These are phyloP conservation scores for Triplophysa dalaica DNA, from an alignment of 2,113 vertebrate genomes.

Conservation along the genomic window DNA sequence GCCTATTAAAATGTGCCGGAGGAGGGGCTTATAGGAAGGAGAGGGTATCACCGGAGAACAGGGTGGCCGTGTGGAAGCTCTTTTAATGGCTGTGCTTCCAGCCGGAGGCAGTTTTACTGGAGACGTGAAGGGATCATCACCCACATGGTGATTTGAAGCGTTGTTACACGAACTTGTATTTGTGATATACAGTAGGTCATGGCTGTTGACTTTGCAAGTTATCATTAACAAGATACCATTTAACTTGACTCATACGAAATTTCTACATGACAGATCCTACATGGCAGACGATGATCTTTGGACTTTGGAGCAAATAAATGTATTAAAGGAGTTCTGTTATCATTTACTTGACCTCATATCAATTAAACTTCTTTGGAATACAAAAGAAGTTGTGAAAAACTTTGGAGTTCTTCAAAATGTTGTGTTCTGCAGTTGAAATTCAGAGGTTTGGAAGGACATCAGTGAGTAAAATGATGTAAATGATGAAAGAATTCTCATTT, in stretches of 20 bases:
- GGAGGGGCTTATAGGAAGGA: slow-evolving; percentile 23
- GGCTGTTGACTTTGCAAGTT: neutral
- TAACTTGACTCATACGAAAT: neutral
- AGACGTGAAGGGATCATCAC: slow-evolving; percentile 9
- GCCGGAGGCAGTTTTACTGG: slow-evolving; percentile 6
- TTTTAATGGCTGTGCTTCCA: neutral
- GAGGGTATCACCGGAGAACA: neutral
- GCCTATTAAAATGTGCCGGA: slow-evolving; percentile 64
- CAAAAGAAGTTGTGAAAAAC: too few species aligned
- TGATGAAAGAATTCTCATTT: too few species aligned
- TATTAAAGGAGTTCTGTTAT: too few species aligned
- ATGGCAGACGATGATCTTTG: too few species aligned
- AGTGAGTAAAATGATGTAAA: too few species aligned
- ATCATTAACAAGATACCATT: neutral
- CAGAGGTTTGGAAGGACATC: too few species aligned
- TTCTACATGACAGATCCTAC: too few species aligned
- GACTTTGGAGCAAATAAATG: too few species aligned
- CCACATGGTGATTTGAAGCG: slow-evolving; percentile 23
- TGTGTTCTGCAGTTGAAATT: too few species aligned
- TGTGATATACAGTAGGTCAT: slow-evolving; percentile 3
- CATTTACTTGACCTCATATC: too few species aligned
- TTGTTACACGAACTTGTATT: neutral
- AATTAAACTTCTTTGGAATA: too few species aligned
- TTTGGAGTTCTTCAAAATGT: too few species aligned
- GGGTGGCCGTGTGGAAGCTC: neutral